A percentile compares a stretch with the other conserved stretches of the same genome.
Evolutionary conservation across 2,797 vertebrate genomes (phyloP).

Genomic region (Phyllotis vaccarum): DNA sequence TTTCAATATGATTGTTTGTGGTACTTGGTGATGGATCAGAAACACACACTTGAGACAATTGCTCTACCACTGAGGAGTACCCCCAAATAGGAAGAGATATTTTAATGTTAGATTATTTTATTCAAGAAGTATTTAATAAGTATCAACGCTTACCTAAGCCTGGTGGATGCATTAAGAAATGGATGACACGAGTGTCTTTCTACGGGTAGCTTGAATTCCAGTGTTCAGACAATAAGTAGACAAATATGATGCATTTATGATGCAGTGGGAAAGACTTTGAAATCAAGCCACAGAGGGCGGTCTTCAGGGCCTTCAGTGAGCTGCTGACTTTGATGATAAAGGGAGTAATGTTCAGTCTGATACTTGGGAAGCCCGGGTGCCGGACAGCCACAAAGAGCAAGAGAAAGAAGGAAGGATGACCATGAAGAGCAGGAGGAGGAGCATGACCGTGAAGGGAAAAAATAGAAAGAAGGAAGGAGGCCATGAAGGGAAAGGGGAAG

Average conservation of each 20-base stretch:
- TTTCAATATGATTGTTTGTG: neutral
- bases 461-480: neutral
- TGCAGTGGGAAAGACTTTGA: neutral
- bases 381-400: too few relatives aligned
- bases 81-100: neutral
- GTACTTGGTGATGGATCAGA: neutral
- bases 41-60: neutral
- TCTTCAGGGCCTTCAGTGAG: neutral
- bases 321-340: neutral
- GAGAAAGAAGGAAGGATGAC: too few relatives aligned
- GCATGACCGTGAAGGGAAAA: too few relatives aligned
- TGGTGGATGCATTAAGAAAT: neutral
- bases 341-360: neutral
- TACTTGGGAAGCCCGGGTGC: neutral
- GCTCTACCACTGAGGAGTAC: neutral
- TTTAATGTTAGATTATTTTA: constrained; percentile 15
- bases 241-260: neutral
- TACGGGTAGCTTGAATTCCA: neutral
- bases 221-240: neutral
- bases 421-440: too few relatives aligned
- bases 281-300: neutral
- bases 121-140: neutral
- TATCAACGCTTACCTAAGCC: neutral
- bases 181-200: neutral
- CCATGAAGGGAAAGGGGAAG: neutral